Conservation (phyloP, 2,113 vertebrate genomes). For the Martes martes region DNA sequence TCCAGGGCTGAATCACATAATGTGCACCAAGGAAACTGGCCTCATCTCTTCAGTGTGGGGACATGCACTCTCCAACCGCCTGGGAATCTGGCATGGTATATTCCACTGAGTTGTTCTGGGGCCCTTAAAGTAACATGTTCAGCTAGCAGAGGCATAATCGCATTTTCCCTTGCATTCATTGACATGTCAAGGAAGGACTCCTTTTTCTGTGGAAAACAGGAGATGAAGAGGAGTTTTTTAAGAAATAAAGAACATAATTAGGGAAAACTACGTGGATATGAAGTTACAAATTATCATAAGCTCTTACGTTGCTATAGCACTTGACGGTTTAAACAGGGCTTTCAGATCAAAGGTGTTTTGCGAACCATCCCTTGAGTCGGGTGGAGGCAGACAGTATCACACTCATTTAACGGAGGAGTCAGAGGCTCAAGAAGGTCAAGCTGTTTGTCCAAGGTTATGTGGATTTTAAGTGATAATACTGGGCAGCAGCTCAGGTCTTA, state of each 20-base stretch:
- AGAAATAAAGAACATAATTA: background rate
- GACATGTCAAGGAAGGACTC: background rate
- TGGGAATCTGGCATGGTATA: background rate
- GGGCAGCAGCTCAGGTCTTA: background rate
- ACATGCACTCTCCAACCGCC: background rate
- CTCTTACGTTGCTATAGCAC: background rate
- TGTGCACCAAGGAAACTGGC: background rate
- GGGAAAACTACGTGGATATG: background rate
- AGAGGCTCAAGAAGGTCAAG: background rate
- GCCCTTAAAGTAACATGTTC: background rate
- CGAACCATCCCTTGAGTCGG: background rate
- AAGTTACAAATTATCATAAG: background rate
- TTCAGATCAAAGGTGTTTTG: slow-evolving; percentile 10
- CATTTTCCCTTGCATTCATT: background rate
- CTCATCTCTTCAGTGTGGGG: background rate
- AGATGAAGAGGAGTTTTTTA: background rate
- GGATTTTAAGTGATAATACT: background rate
- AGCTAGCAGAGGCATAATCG: background rate
- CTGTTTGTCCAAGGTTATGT: background rate
- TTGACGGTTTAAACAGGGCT: background rate
- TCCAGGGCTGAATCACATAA: background rate
- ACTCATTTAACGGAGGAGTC: background rate
- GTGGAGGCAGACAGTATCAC: background rate
- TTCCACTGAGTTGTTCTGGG: background rate
- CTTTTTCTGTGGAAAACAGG: background rate